phyloP scores from a whole-genome alignment of 1,140 invertebrate genomes.

The Psix sp. region DNA sequence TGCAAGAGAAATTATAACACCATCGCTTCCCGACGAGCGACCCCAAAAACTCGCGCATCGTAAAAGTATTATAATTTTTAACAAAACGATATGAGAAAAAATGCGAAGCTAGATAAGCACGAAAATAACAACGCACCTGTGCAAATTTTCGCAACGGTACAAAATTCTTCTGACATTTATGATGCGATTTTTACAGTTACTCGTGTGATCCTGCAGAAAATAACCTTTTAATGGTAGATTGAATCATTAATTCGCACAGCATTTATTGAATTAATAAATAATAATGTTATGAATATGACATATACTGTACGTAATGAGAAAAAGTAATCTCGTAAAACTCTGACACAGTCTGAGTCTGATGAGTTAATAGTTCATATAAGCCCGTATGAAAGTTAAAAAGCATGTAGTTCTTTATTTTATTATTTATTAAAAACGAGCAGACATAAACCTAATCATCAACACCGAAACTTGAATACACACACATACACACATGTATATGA shows the following conservation, averaged over 20 bases:
- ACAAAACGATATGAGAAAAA: not conserved
- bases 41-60: no score
- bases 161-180: slow-evolving; percentile 43
- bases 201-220: slow-evolving; percentile 28
- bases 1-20: no score
- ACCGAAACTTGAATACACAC: no score
- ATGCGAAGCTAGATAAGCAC: slow-evolving; percentile 1
- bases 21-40: not conserved
- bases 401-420: no score
- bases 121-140: slow-evolving; percentile 17
- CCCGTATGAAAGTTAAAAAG: no score
- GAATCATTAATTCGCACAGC: slow-evolving; percentile 12
- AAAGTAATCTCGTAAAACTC: no score
- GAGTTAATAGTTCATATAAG: no score
- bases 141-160: slow-evolving; percentile 25
- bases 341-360: no score
- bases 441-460: no score
- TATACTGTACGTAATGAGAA: no score
- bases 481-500: no score
- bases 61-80: slow-evolving; percentile 4
- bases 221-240: slow-evolving; percentile 36
- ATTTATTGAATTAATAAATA: slow-evolving; percentile 1
- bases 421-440: no score
- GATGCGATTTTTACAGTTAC: slow-evolving; percentile 33
- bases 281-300: slow-evolving; percentile 24